These are phyloP conservation scores for Hoplodrina ambigua DNA, from an alignment of 2,888 invertebrate species.

Conservation along the genomic window DNA sequence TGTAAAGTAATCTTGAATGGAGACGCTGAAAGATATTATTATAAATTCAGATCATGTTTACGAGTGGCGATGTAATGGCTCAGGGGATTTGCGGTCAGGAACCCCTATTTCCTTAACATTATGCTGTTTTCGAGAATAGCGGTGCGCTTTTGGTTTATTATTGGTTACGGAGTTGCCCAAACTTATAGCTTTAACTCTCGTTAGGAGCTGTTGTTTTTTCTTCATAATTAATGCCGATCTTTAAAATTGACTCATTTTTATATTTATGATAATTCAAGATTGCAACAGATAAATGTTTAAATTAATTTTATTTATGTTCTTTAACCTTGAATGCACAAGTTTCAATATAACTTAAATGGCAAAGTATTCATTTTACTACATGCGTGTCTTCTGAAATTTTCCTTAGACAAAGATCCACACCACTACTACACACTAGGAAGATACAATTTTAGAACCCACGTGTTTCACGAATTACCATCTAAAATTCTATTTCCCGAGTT, in stretches of 20 bases:
- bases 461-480: constrained; percentile 1
- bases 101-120: constrained; percentile 60
- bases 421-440: no score
- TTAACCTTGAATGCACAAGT: background rate
- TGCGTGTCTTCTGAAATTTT: background rate
- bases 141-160: constrained; percentile 36
- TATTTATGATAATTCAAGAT: constrained; percentile 16
- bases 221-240: background rate
- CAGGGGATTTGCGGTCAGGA: constrained; percentile 64
- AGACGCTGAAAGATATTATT: constrained; percentile 56
- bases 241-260: constrained; percentile 7
- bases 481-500: constrained; percentile 19
- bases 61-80: constrained; percentile 61
- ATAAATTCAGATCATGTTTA: constrained; percentile 70
- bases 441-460: background rate
- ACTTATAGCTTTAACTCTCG: constrained; percentile 22
- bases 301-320: constrained; percentile 21
- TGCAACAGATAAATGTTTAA: constrained; percentile 35
- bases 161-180: constrained; percentile 20
- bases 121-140: constrained; percentile 45
- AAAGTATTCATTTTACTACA: constrained; percentile 1
- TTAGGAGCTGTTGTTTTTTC: constrained; percentile 6
- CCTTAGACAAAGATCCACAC: no score
- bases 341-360: background rate
- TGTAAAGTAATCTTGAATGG: constrained; percentile 53